A percentile compares a stretch with the other conserved stretches of the same genome.
phyloP scores from a whole-genome alignment of 2,888 invertebrate species.

The Campoplex nolae region DNA sequence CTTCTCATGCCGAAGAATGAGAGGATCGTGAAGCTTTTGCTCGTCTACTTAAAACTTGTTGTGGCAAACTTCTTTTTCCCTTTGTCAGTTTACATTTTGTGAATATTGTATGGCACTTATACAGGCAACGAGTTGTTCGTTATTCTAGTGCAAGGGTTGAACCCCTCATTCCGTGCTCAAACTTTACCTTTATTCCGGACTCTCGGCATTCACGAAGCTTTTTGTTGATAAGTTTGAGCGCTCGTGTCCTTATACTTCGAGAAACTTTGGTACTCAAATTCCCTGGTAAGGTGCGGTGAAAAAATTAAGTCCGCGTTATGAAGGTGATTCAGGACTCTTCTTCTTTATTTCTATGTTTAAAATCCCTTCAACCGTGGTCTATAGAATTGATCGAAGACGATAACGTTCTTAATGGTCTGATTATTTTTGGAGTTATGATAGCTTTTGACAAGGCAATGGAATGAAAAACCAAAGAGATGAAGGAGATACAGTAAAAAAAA shows the following conservation, averaged over 20 bases:
- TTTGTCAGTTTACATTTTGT: constrained; percentile 50
- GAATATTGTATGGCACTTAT: constrained; percentile 48
- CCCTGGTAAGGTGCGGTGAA: constrained; percentile 27
- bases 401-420: not conserved
- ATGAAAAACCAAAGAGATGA: not conserved
- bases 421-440: constrained; percentile 17
- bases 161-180: constrained; percentile 41
- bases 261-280: constrained; percentile 42
- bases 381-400: not conserved
- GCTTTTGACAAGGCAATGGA: not conserved
- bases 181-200: constrained; percentile 49
- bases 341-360: not conserved
- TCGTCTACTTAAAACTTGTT: constrained; percentile 74
- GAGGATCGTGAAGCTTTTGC: constrained; percentile 41
- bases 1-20: constrained; percentile 26
- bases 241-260: constrained; percentile 23
- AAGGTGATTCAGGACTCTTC: constrained; percentile 34
- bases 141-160: constrained; percentile 27
- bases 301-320: constrained; percentile 34
- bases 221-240: constrained; percentile 26
- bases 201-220: constrained; percentile 36
- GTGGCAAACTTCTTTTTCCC: constrained; percentile 69
- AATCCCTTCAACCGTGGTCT: not conserved
- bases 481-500: not conserved
- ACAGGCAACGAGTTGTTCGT: constrained; percentile 15